A percentile compares a stretch with the other conserved stretches of the same genome.
These are phyloP conservation scores for Apeira syringaria DNA, from an alignment of 2,888 invertebrate genomes.

Conservation along the genomic window DNA sequence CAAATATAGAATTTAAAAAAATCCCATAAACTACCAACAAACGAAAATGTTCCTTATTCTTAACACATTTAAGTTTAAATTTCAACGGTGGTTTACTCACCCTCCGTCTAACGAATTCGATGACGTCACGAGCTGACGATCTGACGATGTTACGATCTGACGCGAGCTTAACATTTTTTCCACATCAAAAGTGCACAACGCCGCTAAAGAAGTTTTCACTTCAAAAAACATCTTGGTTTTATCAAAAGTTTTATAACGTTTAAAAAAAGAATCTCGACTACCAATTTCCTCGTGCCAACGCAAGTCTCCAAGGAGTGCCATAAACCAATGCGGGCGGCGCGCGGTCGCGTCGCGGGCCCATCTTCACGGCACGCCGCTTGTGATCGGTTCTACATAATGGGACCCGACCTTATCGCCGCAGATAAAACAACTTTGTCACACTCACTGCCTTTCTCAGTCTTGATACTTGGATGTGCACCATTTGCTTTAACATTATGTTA, in stretches of 20 bases:
- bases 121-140: no score
- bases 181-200: no score
- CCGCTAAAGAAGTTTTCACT: no score
- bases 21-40: no score
- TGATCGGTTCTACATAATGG: conserved; percentile 42
- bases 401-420: conserved; percentile 55
- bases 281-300: conserved; percentile 23
- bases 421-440: conserved; percentile 77
- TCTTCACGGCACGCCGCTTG: conserved; percentile 25
- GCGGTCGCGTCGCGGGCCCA: conserved; percentile 65
- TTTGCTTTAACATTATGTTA: conserved; percentile 71
- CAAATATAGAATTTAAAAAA: no score
- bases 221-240: no score
- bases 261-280: conserved; percentile 13
- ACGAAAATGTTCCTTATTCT: no score
- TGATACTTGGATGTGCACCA: conserved; percentile 50
- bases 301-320: conserved; percentile 51
- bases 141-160: no score
- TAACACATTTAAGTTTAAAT: no score
- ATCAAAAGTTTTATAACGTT: conserved; percentile 1
- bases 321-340: conserved; percentile 65
- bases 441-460: conserved; percentile 49
- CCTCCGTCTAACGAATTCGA: no score
- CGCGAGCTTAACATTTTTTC: no score
- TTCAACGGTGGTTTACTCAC: no score